Base-by-base conservation (phyloP, 2,797 vertebrate genomes). In the Pseudochaenichthys georgianus region DNA sequence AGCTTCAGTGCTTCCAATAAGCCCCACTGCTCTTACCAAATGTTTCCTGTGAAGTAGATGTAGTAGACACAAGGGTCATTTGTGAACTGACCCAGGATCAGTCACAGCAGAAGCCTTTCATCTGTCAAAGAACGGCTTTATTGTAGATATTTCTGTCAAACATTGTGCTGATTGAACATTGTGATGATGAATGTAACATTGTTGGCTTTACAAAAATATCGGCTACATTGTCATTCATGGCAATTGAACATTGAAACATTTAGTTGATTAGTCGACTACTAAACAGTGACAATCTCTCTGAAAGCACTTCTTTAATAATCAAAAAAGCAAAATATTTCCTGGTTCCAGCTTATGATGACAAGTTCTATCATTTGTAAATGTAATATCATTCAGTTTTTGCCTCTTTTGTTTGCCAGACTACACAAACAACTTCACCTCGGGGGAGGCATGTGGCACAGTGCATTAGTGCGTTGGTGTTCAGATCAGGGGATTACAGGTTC, bases 1-100 rank as follows among this genome's bases (percentile, higher is more conserved):
- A 79, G 75, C 75, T 53, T 81, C 78, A 64, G 79, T 55, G 21
- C 75, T 70, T 76, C 70, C 67, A 45, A 70, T 74, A 69, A 78
- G 64, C 79, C 42, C 68, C 23, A 8, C 82, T 81, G 64, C 62
- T 81, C 68, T 74, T 48, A 73, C 52, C 45, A 73, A 77, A 74
- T 41, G 64, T 61, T 77, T 67, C 57, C 7, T 46, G 42, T 78
- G 43, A 78, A 77, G 59, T 42, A 45, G 43, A 59, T 71, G 66
- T 57, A 52, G 13, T 48, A 52, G 42, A 19, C 5, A 38, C 42
- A 38, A 23, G 41, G 69, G 31, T 78, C 65, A 70, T 59, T 75
- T 69, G 23, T 69, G 68, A 76, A 64, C 34, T 77, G 21, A 67
- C 31, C 47, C 11, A 4, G 45, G 9, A 70, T 65, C 59, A 34